Conservation (phyloP, 2,113 vertebrate genomes). For the Genyomyrus donnyi region DNA sequence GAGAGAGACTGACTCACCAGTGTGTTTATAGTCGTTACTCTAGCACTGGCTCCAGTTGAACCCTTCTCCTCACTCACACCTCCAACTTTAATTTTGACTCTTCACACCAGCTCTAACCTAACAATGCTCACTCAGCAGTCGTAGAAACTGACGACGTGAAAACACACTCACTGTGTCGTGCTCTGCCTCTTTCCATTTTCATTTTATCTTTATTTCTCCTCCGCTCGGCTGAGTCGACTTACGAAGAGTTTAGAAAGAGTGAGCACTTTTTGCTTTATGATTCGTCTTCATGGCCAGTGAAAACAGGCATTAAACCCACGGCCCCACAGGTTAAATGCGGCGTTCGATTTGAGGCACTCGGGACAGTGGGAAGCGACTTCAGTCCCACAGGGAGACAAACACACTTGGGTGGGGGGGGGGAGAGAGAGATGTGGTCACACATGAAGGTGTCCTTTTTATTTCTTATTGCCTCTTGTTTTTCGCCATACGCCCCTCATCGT, state of each 20-base stretch:
- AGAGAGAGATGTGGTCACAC: conserved; percentile 36
- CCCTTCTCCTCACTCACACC: background rate
- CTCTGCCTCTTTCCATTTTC: conserved; percentile 16
- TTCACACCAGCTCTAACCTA: background rate
- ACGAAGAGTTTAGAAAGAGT: conserved; percentile 24
- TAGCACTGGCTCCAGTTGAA: background rate
- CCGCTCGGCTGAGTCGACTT: conserved; percentile 20
- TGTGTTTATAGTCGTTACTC: background rate
- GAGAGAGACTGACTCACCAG: background rate
- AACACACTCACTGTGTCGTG: background rate
- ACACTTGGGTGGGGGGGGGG: background rate
- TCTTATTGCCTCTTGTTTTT: background rate
- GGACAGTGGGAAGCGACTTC: background rate
- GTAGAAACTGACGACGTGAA: background rate
- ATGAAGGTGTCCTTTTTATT: conserved; percentile 16
- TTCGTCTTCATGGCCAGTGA: conserved; percentile 20
- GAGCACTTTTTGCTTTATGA: conserved; percentile 26
- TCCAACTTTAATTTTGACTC: background rate
- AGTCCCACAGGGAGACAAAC: background rate
- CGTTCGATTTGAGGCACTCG: background rate
- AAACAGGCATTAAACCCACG: conserved; percentile 19
- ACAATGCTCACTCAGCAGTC: background rate
- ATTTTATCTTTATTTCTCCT: conserved; percentile 21
- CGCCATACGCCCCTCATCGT: background rate
- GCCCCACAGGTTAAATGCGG: background rate